These are phyloP conservation scores for Chalcis sispes DNA, from an alignment of 2,888 invertebrate genomes.

Conservation along the genomic window DNA sequence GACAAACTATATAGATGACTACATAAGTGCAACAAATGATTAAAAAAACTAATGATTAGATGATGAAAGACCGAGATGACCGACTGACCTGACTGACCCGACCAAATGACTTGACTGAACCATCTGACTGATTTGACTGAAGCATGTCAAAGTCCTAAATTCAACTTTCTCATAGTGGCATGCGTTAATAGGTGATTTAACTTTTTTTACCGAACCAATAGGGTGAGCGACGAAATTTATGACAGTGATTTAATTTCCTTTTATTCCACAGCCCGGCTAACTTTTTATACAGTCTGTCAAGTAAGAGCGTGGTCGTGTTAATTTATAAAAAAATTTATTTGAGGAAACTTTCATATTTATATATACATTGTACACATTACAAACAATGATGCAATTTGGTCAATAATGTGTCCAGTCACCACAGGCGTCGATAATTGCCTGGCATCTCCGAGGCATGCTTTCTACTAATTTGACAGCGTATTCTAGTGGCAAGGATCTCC, in stretches of 20 bases:
- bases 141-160: too few relatives aligned
- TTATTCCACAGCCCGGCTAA: neutral
- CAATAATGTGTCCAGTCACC: too few relatives aligned
- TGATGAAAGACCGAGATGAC: neutral
- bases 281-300: neutral
- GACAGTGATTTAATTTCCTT: neutral
- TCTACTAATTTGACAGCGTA: too few relatives aligned
- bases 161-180: neutral
- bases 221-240: neutral
- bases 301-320: neutral
- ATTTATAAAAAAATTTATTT: neutral
- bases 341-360: neutral
- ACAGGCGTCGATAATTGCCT: too few relatives aligned
- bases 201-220: slow-evolving; percentile 4
- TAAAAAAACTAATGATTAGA: neutral
- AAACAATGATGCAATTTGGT: too few relatives aligned
- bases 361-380: too few relatives aligned
- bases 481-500: too few relatives aligned
- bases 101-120: too few relatives aligned
- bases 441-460: too few relatives aligned
- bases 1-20: neutral
- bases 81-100: neutral
- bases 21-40: too few relatives aligned
- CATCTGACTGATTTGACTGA: too few relatives aligned
- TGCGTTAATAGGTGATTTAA: slow-evolving; percentile 5